Evolutionary conservation across 64 coral and sea anemone genomes (phyloP), one percentile per base, ranked within the genome.

Genomic region (Stichodactyla mertensii): DNA sequence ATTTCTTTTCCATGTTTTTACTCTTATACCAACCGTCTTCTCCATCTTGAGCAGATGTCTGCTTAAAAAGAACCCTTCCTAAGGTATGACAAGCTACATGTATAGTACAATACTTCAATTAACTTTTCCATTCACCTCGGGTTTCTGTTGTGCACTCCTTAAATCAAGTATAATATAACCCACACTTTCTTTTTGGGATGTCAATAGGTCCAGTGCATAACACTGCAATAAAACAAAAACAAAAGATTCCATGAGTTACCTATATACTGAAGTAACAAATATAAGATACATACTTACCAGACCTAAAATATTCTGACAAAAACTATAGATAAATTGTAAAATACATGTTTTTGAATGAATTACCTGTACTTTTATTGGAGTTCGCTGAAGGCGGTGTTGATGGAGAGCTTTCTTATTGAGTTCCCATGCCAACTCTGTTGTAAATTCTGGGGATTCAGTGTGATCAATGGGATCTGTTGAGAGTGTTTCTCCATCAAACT

Each of bases 331-430:
- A 45, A 2, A 58, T 9, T 58, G 14, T 15, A 58, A 6, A 31
- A 2, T 58, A 58, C 56, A 14, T 57, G 9, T 0, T 58, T 58
- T 0, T 58, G 4, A 58, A 58, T 11, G 8, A 14, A 13, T 57
- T 83, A 98, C 96, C 96, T 98, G 96, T 14, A 98, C 88, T 98
- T 98, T 98, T 28, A 98, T 92, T 64, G 96, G 96, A 24, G 96
- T 94, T 71, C 96, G 86, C 52, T 98, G 96, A 59, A 98, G 84
- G 9, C 93, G 93, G 77, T 98, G 92, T 82, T 94, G 92, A 77
- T 98, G 96, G 22, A 98, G 83, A 54, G 90, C 82, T 78, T 95
- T 98, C 64, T 92, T 98, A 66, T 89, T 92, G 2, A 98, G 88
- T 67, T 98, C 96, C 96, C 96, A 98, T 55, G 96, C 96, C 82